Evolutionary conservation across 1,140 invertebrate genomes (phyloP), one percentile per base, ranked within the genome.

Genomic region (Drosophila watanabei): DNA sequence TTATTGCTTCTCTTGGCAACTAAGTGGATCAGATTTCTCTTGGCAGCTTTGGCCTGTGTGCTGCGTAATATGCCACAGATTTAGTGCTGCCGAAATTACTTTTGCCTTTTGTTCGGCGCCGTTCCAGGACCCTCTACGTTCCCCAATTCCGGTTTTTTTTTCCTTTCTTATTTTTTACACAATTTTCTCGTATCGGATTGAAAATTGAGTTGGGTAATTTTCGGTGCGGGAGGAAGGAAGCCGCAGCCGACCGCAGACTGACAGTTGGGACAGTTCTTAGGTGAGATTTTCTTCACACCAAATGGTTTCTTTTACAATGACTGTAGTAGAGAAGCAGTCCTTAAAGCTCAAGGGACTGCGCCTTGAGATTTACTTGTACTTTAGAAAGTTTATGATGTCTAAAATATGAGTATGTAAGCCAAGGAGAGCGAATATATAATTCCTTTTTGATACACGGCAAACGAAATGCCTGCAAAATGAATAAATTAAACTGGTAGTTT

Each of bases 1-100:
- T 87, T 87, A 87, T 87, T 83, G 80, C 73, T 61, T 75, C 43
- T 66, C 37, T 60, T 61, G 64, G 57, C 65, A 87, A 77, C 70
- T 83, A 80, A 88, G 80, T 88, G 70, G 75, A 83, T 88, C 80
- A 79, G 84, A 78, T 83, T 80, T 76, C 65, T 71, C 59, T 48
- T 62, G 45, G 39, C 57, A 49, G 59, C 65, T 43, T 28, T 58
- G 32, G 75, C 73, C 66, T 37, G 75, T 52, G 58, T 72, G 28
- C 79, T 51, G 46, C 80, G 77, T 80, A 80, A 73, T 80, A 80
- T 80, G 77, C 68, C 79, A 61, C 77, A 80, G 77, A 80, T 80
- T 80, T 80, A 80, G 78, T 69, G 68, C 58, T 79, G 32, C 33
- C 75, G 39, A 81, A 79, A 81, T 85, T 78, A 81, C 72, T 86